These are phyloP conservation scores for Eurypyga helias DNA, from an alignment of 2,113 vertebrate genomes.

Conservation along the genomic window DNA sequence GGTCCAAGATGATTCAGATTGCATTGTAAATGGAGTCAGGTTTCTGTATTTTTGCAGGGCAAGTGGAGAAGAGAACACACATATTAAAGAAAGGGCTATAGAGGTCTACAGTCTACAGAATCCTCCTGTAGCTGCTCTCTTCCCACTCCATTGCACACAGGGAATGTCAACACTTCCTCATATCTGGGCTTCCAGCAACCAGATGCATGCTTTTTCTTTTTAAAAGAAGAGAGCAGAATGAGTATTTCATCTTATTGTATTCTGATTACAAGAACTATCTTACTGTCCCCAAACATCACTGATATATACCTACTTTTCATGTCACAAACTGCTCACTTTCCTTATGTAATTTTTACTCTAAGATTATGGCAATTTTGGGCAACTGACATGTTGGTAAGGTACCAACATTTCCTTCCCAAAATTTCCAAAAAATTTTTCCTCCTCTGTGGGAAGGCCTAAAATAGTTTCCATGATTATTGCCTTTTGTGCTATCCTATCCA, in stretches of 20 bases:
- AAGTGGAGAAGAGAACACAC: background rate
- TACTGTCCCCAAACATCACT: background rate
- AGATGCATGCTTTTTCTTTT: background rate
- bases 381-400: background rate
- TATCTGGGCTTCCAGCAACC: background rate
- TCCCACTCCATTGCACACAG: background rate
- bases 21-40: background rate
- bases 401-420: background rate
- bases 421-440: accelerated
- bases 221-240: background rate
- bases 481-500: background rate
- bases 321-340: background rate
- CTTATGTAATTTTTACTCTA: background rate
- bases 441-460: background rate
- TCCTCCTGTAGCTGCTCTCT: background rate
- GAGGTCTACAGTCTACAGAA: background rate
- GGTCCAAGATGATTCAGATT: background rate
- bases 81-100: background rate
- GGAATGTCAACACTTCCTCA: background rate
- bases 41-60: background rate
- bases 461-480: background rate
- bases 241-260: background rate
- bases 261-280: background rate
- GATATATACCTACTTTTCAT: background rate
- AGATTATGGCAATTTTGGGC: background rate